phyloP scores from a whole-genome alignment of 2,113 vertebrate species.

The Lepus europaeus region DNA sequence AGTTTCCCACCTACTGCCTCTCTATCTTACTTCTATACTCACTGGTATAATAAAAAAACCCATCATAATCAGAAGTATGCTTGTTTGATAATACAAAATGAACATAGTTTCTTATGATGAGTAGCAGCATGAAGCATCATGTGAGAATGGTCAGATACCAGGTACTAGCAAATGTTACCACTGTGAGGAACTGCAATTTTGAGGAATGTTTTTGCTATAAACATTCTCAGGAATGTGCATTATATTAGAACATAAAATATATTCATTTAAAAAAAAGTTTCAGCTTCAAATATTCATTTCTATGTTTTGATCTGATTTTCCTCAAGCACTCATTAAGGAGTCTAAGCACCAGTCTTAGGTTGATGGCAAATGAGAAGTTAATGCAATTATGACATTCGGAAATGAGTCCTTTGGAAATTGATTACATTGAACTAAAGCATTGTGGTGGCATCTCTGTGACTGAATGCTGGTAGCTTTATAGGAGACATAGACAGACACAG shows the following conservation, averaged over 20 bases:
- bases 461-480: no score
- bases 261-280: background rate
- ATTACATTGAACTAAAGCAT: no score
- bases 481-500: no score
- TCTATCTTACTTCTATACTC: background rate
- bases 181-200: background rate
- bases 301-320: no score
- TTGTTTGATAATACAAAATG: conserved; percentile 19
- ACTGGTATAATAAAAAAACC: background rate
- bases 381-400: no score
- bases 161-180: background rate
- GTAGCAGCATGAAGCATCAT: background rate
- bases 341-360: no score
- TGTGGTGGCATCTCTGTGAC: no score
- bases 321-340: no score
- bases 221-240: background rate
- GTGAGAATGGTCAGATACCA: background rate
- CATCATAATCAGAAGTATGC: background rate
- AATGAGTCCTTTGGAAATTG: no score
- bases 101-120: conserved; percentile 57
- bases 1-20: accelerated
- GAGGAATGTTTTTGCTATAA: background rate
- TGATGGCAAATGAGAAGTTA: no score
- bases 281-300: background rate
- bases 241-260: background rate